Conservation (phyloP, 1,140 invertebrate genomes). For the Amyelois transitella region DNA sequence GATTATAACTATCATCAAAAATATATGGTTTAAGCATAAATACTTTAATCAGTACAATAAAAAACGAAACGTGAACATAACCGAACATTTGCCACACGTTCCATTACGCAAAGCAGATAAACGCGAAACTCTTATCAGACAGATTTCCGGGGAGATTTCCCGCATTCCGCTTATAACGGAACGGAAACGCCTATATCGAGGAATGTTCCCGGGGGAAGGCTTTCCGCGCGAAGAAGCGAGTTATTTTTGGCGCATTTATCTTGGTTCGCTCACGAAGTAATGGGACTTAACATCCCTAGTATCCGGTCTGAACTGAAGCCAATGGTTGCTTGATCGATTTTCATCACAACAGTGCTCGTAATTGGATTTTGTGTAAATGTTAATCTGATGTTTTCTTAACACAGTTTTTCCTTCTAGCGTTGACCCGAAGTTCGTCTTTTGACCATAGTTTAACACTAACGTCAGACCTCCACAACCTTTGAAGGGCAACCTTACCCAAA, state of each 20-base stretch:
- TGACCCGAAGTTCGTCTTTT: too few species aligned
- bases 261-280: constrained; percentile 29
- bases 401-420: too few species aligned
- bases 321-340: constrained; percentile 38
- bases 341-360: constrained; percentile 5
- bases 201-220: constrained; percentile 36
- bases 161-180: constrained; percentile 27
- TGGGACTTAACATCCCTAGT: constrained; percentile 36
- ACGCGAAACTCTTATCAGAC: not conserved
- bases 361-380: not conserved
- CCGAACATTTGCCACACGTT: not conserved
- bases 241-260: constrained; percentile 47
- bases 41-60: not conserved
- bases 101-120: constrained; percentile 3
- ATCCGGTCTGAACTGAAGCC: constrained; percentile 30
- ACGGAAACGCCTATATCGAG: constrained; percentile 43
- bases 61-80: not conserved
- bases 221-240: constrained; percentile 7
- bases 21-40: too few species aligned
- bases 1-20: too few species aligned
- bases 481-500: too few species aligned
- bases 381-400: not conserved
- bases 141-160: constrained; percentile 46
- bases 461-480: too few species aligned
- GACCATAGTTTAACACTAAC: too few species aligned